A percentile compares a stretch with the other conserved stretches of the same genome.
Conservation (phyloP, 2,888 invertebrate genomes). For the Hypsopygia costalis region DNA sequence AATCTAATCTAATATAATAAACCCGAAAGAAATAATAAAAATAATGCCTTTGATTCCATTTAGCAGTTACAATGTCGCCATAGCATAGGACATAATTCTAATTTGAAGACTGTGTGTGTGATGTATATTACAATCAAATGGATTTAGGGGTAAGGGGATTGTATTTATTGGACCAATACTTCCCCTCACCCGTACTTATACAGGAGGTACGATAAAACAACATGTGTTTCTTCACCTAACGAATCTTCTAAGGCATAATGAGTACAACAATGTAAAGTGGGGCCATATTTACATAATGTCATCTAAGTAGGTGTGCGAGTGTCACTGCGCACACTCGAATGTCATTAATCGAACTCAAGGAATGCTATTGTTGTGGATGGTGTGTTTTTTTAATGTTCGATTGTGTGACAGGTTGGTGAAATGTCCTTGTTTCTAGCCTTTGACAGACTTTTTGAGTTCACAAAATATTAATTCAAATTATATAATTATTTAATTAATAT, state of each 20-base stretch:
- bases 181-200: constrained; percentile 34
- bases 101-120: too few relatives aligned
- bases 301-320: constrained; percentile 77
- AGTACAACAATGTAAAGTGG: constrained; percentile 78
- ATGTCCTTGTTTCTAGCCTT: constrained; percentile 28
- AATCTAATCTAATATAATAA: too few relatives aligned
- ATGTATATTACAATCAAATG: too few relatives aligned
- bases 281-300: constrained; percentile 78
- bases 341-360: constrained; percentile 73
- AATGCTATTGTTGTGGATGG: constrained; percentile 65
- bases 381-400: constrained; percentile 59
- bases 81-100: too few relatives aligned
- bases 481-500: too few relatives aligned
- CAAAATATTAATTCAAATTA: too few relatives aligned
- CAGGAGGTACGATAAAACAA: constrained; percentile 67
- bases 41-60: too few relatives aligned
- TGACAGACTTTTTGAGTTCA: too few relatives aligned
- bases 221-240: constrained; percentile 81
- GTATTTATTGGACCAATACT: constrained; percentile 26
- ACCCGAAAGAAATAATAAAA: too few relatives aligned
- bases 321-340: constrained; percentile 38
- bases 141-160: too few relatives aligned
- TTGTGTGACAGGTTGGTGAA: constrained; percentile 40
- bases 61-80: too few relatives aligned
- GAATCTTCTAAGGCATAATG: constrained; percentile 76